Conservation (phyloP, 2,888 invertebrate genomes). For the Drosophila neoperkinsi region DNA sequence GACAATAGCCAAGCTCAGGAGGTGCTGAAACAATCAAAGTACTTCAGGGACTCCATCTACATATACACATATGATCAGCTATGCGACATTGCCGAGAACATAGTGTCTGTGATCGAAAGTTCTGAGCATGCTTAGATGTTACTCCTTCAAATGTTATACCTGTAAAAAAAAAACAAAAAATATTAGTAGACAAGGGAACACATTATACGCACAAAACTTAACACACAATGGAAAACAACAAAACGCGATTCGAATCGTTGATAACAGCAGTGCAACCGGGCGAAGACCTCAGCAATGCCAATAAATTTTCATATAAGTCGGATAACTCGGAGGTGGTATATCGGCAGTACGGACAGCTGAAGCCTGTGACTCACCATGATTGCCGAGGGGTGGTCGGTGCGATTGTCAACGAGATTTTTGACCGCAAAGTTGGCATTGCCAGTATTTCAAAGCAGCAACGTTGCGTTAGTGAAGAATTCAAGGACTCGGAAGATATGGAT, state of each 20-base stretch:
- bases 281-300: not conserved
- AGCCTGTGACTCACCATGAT: slow-evolving; percentile 20
- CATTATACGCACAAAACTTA: not conserved
- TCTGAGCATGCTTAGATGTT: slow-evolving; percentile 29
- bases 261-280: not conserved
- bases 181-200: not conserved
- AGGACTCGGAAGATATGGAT: slow-evolving; percentile 62
- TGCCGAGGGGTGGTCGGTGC: slow-evolving; percentile 27
- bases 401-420: slow-evolving; percentile 46
- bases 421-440: not conserved
- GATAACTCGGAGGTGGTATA: not conserved
- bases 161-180: not conserved
- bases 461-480: slow-evolving; percentile 9
- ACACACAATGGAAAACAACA: not conserved
- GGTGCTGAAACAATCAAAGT: slow-evolving; percentile 39
- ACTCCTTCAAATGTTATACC: not conserved
- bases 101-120: slow-evolving; percentile 78
- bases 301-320: slow-evolving; percentile 20
- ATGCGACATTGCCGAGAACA: slow-evolving; percentile 71
- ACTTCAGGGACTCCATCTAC: slow-evolving; percentile 67
- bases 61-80: slow-evolving; percentile 67
- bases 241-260: slow-evolving; percentile 9
- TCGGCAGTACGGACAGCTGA: not conserved
- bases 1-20: not conserved
- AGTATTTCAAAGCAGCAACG: slow-evolving; percentile 26